Percentiles rank a stretch among this genome's conserved stretches.
Evolutionary conservation across 1,140 invertebrate genomes (phyloP).

Genomic region (Drosophila melanogaster): Release_6_plus_ISO1_MT NC_004354.4:2253001-2253500

Average conservation of each 20-base stretch:
- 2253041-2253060: constrained; percentile 85
- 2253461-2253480: constrained; percentile 85
- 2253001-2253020: constrained; percentile 90
- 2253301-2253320: constrained; percentile 33
- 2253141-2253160: not conserved
- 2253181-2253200: constrained; percentile 85
- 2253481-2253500: constrained; percentile 87
- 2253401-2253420: constrained; percentile 2
- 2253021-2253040: constrained; percentile 87
- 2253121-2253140: constrained; percentile 84
- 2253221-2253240: constrained; percentile 87
- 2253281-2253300: no score
- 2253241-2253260: constrained; percentile 86
- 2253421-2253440: not conserved
- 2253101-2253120: constrained; percentile 89
- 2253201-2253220: constrained; percentile 88
- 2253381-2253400: constrained; percentile 88
- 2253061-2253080: constrained; percentile 88
- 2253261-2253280: not conserved
- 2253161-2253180: not conserved
- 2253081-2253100: constrained; percentile 86
- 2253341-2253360: constrained; percentile 80
- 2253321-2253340: constrained; percentile 64
- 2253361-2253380: constrained; percentile 85
- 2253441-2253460: constrained; percentile 86